Base-by-base conservation (phyloP, 2,888 invertebrate genomes). In the Petrolisthes cinctipes region DNA sequence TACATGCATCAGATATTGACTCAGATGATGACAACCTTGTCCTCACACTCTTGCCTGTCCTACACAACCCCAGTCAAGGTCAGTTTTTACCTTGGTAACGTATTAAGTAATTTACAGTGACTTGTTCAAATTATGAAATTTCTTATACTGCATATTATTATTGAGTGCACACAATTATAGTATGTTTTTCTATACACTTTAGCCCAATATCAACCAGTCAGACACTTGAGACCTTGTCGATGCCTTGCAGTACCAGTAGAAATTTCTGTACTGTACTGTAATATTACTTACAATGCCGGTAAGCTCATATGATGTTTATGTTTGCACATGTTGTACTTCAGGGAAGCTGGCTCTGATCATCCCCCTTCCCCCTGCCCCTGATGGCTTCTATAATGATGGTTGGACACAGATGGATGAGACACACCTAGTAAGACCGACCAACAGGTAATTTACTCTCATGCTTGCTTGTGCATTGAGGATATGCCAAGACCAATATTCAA, bases 401-500 rank as follows among this genome's bases (percentile, higher is more conserved):
- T 90, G 90, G 90, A 88, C 86, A 11, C 90, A 87, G 73, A 90
- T 90, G 90, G 90, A 90, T 57, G 90, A 89, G 57, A 85, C 86
- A 20, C 90, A 90, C 57, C 84, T 90, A n/a, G 80, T 89, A 7
- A 61, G 90, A 81, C 89, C 89, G 54, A 89, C 90, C 37, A 86
- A 85, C 20, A 89, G 89, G 89, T 89, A 79, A n/a, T 57, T 51
- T 6, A 37, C 37, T 37, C 37, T 37, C 37, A 37, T 37, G 37
- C 37, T 37, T 37, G 37, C 37, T 2, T 37, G 37, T 37, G 37
- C 37, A 37, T 37, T 37, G 37, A 37, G 0, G 37, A 37, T 37
- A 37, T 37, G 37, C 37, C 37, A 37, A 37, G 2, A 2, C 37
- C 37, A 37, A 1, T 37, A 37, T 37, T 37, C 37, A 37, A 37